These are phyloP conservation scores for Oscheius sp. DNA, from an alignment of 2,888 invertebrate genomes.

Conservation along the genomic window DNA sequence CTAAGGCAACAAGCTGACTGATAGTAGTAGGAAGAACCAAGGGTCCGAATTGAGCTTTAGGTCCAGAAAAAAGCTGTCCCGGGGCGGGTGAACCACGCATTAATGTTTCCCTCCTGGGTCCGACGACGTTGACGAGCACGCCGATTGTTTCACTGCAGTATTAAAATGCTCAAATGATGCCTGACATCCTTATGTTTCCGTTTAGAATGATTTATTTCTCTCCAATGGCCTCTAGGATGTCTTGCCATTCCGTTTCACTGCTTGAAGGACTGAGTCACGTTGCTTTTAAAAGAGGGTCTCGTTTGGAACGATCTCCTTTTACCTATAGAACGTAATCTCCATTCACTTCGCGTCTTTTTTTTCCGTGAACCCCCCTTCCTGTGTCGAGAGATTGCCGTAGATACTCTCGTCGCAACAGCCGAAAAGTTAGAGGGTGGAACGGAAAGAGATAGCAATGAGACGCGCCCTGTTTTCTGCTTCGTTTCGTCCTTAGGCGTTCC, in stretches of 20 bases:
- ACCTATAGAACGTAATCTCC: neutral
- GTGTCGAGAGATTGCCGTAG: too few species aligned
- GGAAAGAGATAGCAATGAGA: neutral
- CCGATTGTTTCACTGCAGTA: slow-evolving; percentile 29
- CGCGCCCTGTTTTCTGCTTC: slow-evolving; percentile 28
- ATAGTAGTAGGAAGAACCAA: neutral
- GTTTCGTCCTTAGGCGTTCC: slow-evolving; percentile 23
- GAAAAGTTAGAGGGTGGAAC: slow-evolving; percentile 19
- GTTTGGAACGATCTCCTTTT: neutral
- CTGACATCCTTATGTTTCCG: neutral
- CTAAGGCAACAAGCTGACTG: neutral
- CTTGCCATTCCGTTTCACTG: neutral
- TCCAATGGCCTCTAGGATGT: neutral
- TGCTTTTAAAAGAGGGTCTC: neutral
- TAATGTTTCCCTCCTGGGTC: slow-evolving; percentile 27
- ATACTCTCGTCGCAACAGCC: too few species aligned
- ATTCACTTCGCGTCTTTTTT: slow-evolving; percentile 5
- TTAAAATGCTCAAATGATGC: slow-evolving; percentile 12
- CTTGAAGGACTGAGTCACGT: neutral
- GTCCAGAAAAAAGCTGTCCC: slow-evolving; percentile 26
- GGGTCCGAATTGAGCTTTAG: slow-evolving; percentile 8
- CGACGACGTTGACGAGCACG: slow-evolving; percentile 27
- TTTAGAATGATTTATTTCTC: neutral
- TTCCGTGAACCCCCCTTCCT: neutral
- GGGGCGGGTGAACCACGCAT: slow-evolving; percentile 28